Evolutionary conservation across 2,888 invertebrate genomes (phyloP), one percentile per base, ranked within the genome.

Genomic region (Drosophila aldrichi): DNA sequence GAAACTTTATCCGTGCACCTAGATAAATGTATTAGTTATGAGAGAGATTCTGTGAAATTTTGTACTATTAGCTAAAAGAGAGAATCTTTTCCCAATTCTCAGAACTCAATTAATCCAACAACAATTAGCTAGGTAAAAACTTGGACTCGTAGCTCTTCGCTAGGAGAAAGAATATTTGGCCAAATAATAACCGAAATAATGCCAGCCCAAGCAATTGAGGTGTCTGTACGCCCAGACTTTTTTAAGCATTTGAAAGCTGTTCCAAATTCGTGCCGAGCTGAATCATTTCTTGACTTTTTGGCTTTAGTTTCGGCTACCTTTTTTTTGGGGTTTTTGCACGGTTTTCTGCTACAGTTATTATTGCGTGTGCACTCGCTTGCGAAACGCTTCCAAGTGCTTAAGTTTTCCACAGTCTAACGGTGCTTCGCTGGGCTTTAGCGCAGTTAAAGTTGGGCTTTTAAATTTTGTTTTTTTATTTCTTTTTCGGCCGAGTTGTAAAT

Each of bases 341-440:
- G 63, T 59, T 69, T 76, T 77, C 78, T 73, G 78, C 82, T 87
- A 89, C 88, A 77, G 87, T 85, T 87, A 76, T 70, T 84, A 64
- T 80, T 81, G 74, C 71, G 74, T 76, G 68, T 73, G 66, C 66
- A 62, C 58, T 70, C 70, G 54, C 74, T 82, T 81, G 81, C 86
- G 73, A 83, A 88, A 82, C 71, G 61, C 65, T 75, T 34, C 66
- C 46, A 61, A 49, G 22, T 58, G 41, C 41, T 40, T 41, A 61
- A 62, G 66, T 57, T 70, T 73, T 77, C 59, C 52, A 34, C 52
- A 43, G 73, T 51, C 71, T 84, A 84, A 81, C 84, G 87, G 89
- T 68, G 63, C 54, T 66, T 56, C 12, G 41, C 55, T 78, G 74
- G 70, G 71, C 73, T 63, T 66, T 58, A 43, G 67, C 67, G 64